A percentile compares a stretch with the other conserved stretches of the same genome.
phyloP scores from a whole-genome alignment of 2,113 vertebrate species.

The Rhodinocichla rosea region DNA sequence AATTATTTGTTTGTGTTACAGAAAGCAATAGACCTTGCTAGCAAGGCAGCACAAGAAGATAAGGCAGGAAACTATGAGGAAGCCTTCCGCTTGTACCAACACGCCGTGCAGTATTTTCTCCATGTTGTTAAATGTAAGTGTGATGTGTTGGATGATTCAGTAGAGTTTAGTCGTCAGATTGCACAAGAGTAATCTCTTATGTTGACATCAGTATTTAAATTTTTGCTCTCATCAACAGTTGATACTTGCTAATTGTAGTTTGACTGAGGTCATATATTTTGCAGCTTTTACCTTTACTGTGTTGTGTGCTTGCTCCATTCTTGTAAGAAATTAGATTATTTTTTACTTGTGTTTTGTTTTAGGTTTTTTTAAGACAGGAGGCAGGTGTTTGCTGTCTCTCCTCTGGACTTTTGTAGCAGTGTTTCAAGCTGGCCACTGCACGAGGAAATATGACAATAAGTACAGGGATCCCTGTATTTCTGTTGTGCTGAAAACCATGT shows the following conservation, averaged over 20 bases:
- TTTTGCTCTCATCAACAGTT: background rate
- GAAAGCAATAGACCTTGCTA: slow-evolving; percentile 94
- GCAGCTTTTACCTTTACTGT: background rate
- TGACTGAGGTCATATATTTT: background rate
- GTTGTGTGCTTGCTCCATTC: background rate
- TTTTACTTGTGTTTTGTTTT: background rate
- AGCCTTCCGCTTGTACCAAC: slow-evolving; percentile 88
- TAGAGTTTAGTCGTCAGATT: background rate
- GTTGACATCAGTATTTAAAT: background rate
- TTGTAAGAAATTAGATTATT: background rate
- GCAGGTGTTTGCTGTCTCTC: background rate
- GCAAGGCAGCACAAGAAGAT: slow-evolving; percentile 91
- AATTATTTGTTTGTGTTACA: slow-evolving; percentile 61
- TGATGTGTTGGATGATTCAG: background rate
- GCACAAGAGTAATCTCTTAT: background rate
- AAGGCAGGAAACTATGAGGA: slow-evolving; percentile 91
- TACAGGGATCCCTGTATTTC: background rate
- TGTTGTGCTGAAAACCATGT: background rate
- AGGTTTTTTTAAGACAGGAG: background rate
- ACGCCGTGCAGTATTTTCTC: slow-evolving; percentile 92
- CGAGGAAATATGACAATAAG: background rate
- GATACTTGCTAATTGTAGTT: background rate
- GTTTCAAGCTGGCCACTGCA: background rate
- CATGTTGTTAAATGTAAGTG: slow-evolving; percentile 93
- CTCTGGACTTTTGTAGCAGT: background rate